Evolutionary conservation across 2,888 invertebrate species (phyloP).

Genomic region (Hartigia nigra): DNA sequence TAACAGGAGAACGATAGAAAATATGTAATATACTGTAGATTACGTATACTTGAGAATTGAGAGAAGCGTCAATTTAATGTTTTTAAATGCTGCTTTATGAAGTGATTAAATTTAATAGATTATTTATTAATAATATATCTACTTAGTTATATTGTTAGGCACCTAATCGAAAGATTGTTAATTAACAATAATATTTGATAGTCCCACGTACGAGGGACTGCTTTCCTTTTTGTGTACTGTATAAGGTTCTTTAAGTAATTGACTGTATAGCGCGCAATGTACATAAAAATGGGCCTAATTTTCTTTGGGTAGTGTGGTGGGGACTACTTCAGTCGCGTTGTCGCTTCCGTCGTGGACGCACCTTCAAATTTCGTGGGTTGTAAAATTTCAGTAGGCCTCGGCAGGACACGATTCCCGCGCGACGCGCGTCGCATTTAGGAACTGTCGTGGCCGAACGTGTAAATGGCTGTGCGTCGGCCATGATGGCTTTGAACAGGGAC

Average conservation of each 20-base stretch:
- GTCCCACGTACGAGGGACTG: too few species aligned
- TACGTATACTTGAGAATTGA: background rate
- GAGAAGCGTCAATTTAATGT: background rate
- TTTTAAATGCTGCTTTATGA: background rate
- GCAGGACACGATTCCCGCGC: slow-evolving; percentile 40
- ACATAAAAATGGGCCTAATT: background rate
- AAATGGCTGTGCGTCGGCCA: slow-evolving; percentile 66
- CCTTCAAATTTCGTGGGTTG: background rate
- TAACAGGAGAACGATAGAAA: background rate
- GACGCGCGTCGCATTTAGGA: slow-evolving; percentile 45
- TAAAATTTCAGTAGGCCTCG: slow-evolving; percentile 1
- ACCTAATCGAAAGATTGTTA: too few species aligned
- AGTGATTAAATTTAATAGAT: background rate
- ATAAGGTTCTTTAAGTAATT: too few species aligned
- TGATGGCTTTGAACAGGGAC: slow-evolving; percentile 65
- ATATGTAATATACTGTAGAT: background rate
- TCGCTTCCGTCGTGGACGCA: background rate
- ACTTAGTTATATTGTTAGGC: background rate
- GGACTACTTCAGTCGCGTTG: background rate
- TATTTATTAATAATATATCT: background rate
- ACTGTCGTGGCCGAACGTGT: slow-evolving; percentile 53
- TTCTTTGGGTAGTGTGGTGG: background rate
- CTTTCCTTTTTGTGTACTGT: too few species aligned
- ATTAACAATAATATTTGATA: too few species aligned
- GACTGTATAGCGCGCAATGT: background rate